Base-by-base conservation (phyloP, 23 tunicate genomes). In the Corella eumyota region DNA sequence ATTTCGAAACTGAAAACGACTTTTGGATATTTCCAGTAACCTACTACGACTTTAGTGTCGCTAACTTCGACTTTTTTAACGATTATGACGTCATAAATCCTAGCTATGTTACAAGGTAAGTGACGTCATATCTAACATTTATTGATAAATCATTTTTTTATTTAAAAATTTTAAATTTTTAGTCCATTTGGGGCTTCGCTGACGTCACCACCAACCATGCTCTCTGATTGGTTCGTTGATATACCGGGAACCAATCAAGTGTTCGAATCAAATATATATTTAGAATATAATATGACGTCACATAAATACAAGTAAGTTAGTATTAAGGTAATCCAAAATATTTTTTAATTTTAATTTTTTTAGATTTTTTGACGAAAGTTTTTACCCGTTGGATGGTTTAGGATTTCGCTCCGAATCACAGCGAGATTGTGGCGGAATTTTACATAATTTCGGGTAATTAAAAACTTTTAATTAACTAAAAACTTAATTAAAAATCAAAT, bases 301-400 rank as follows among this genome's bases (percentile, higher is more conserved):
- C 34, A 48, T 27, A 66, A 17, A 31, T 48, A 48, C 56, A 32
- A 45, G 44, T 66, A 38, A 26, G 55, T 64, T 4, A 11, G 20
- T 53, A 9, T 53, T n/a, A 11, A 11, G 0, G 13, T 0, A 25
- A 22, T 17, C 60, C 25, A 25, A n/a, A 22, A 19, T 22, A 22
- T 54, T 21, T 40, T 11, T 40, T 40, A 9, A 40, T 40, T 40
- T 40, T 55, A 25, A 15, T 55, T 24, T 49, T 52, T 66, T 11
- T 19, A 66, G 72, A 17, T 66, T 40, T 30, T 38, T 50, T 17
- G 72, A 66, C 40, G 72, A 51, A 24, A 52, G 45, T 9, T 66
- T 66, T 50, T 66, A 66, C 31, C 72, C 72, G 15, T 50, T 66
- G 60, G 72, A 66, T 50, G 72, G 72, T 7, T 22, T 66, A 9